Evolutionary conservation across 2,797 vertebrate genomes (phyloP).

Genomic region (Hypotaenidia philippensis): DNA sequence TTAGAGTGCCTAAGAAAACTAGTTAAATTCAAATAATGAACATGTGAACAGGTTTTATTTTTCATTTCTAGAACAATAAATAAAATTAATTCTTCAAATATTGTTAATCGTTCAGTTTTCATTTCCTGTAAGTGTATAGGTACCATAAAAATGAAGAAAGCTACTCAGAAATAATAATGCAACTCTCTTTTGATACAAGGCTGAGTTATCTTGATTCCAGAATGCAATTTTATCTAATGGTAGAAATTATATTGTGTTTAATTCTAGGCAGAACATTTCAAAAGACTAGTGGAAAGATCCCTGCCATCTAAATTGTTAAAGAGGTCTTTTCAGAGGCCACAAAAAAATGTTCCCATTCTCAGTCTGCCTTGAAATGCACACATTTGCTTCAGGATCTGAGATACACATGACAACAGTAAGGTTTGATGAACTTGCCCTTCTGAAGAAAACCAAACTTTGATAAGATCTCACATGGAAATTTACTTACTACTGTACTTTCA

Average conservation of each 20-base stretch:
- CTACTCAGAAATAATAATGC: background rate
- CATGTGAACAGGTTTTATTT: fast-evolving
- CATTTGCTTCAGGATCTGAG: background rate
- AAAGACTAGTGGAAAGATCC: background rate
- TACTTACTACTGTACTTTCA: background rate
- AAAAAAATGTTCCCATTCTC: background rate
- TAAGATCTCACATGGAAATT: background rate
- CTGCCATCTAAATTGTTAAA: background rate
- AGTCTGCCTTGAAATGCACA: background rate
- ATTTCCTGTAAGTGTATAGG: background rate
- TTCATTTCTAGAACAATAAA: background rate
- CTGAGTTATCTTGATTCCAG: background rate
- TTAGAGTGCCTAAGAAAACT: background rate
- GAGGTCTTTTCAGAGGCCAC: background rate
- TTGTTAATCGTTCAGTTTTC: background rate
- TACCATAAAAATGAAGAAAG: fast-evolving
- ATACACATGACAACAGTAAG: background rate
- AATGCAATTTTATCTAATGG: background rate
- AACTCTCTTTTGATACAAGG: background rate
- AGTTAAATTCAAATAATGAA: background rate
- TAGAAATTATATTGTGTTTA: background rate
- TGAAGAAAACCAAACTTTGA: background rate
- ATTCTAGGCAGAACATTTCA: background rate
- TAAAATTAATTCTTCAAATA: background rate
- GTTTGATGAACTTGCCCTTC: background rate